Evolutionary conservation across 1,140 invertebrate species (phyloP), one percentile per base, ranked within the genome.

Genomic region (Lucilia cuprina): DNA sequence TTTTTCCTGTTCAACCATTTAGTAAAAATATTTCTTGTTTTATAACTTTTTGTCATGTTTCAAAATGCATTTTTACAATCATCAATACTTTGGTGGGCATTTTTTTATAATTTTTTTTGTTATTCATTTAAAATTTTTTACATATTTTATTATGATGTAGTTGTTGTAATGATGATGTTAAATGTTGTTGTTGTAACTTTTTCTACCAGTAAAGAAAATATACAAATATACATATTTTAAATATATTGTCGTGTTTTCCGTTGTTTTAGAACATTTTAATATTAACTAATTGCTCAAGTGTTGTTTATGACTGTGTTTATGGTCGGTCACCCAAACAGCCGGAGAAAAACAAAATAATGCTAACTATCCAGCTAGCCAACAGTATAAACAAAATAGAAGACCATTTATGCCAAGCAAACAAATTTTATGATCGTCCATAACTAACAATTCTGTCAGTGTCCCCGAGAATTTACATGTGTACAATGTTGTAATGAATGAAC

Each of bases 241-340:
- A 70, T 21, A 25, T 19, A 21, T 19, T 70, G 65, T 70, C 65
- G 21, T 70, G 65, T 80, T 78, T 80, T 80, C 77, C 77, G 77
- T 80, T 80, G 77, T 80, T 80, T 49, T 80, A 80, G 25, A 80
- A 80, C 77, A 80, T 80, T 80, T 80, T 80, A 80, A 80, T 80
- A 49, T 80, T 80, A 80, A 80, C 77, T 80, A 80, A 80, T 80
- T 80, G 77, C 77, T 80, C 41, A 80, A 80, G 77, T 80, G 77
- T 80, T 80, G 77, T 80, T 80, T 80, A 80, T 80, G 77, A 80
- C 77, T 41, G 75, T 78, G 75, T 78, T 78, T 78, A 78, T 78
- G 75, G 35, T 47, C 75, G 35, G 34, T 41, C 75, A 47, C 17
- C 34, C n/a, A 41, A 41, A 41, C 13, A 78, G 35, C 9, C 17